These are phyloP conservation scores for Apostichopus leukothele DNA, from an alignment of 53 echinoderm and acorn worm genomes.

Conservation along the genomic window DNA sequence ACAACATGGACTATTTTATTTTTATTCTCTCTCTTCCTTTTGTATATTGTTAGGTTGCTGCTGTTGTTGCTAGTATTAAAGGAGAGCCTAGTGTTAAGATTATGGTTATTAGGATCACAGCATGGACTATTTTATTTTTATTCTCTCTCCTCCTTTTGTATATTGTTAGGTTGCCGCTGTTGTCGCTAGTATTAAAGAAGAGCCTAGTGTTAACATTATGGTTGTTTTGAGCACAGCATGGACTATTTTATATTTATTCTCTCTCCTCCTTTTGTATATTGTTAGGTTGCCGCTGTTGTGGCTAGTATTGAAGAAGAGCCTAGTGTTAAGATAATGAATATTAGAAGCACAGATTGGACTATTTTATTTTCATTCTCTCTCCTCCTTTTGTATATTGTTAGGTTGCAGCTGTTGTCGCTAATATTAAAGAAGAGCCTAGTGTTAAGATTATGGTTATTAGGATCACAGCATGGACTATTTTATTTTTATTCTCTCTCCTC, in stretches of 20 bases:
- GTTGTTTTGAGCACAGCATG: not conserved
- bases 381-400: not conserved
- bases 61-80: constrained; percentile 63
- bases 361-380: not conserved
- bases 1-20: not conserved
- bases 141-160: not conserved
- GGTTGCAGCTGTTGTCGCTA: constrained; percentile 71
- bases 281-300: constrained; percentile 73
- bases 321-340: not conserved
- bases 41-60: constrained; percentile 57
- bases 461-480: not conserved
- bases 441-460: not conserved
- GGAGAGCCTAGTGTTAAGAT: constrained; percentile 47
- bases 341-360: not conserved
- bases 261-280: not conserved
- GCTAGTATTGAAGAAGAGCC: constrained; percentile 64
- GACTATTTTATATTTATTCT: not conserved
- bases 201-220: constrained; percentile 20
- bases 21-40: not conserved
- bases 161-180: constrained; percentile 65
- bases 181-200: constrained; percentile 62
- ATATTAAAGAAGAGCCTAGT: constrained; percentile 61
- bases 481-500: not conserved
- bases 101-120: not conserved
- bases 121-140: not conserved